These are phyloP conservation scores for Aricia agestis DNA, from an alignment of 1,140 invertebrate species.

Conservation along the genomic window DNA sequence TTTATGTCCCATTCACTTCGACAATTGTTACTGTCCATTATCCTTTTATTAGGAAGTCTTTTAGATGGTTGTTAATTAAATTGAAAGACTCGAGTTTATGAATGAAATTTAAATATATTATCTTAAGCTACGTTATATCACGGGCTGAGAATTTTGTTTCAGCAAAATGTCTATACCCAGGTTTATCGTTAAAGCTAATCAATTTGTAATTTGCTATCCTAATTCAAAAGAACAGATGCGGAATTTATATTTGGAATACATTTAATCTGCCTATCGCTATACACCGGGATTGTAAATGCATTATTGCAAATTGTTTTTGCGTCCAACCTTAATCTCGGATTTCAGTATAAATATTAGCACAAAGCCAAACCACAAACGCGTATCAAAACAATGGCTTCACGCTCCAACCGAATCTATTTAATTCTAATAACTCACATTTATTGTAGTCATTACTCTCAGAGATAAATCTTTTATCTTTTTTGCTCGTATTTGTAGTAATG, in stretches of 20 bases:
- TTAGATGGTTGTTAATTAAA: too few relatives aligned
- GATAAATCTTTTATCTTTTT: background rate
- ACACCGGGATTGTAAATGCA: background rate
- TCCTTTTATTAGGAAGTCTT: background rate
- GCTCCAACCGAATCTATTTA: background rate
- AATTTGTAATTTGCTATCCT: background rate
- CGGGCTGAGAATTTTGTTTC: too few relatives aligned
- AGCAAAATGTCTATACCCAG: too few relatives aligned
- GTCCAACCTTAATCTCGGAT: background rate
- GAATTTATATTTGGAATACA: background rate
- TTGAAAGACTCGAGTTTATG: too few relatives aligned
- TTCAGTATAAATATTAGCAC: background rate
- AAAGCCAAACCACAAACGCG: background rate
- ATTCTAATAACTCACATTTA: background rate
- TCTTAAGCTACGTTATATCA: too few relatives aligned
- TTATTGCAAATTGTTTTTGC: background rate
- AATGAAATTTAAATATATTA: too few relatives aligned
- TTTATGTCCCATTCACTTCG: constrained; percentile 24
- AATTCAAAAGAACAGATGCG: background rate
- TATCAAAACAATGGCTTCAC: constrained; percentile 1
- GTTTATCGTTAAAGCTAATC: too few relatives aligned
- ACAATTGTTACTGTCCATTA: constrained; percentile 8
- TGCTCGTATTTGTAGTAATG: background rate
- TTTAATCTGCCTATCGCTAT: background rate
- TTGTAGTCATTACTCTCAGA: background rate